phyloP scores from a whole-genome alignment of 2,113 vertebrate species.

The Mesocricetus auratus region DNA sequence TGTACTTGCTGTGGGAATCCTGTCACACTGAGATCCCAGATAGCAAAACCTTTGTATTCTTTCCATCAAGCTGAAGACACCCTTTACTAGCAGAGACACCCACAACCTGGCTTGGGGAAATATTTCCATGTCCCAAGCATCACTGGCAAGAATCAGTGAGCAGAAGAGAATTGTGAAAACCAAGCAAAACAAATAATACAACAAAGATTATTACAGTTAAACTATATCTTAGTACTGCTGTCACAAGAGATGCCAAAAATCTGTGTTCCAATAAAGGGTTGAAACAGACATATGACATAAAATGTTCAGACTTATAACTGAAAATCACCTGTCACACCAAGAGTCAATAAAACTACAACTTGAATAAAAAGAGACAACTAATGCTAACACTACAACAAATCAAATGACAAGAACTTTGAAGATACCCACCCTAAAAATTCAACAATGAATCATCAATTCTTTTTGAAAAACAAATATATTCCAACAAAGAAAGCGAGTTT shows the following conservation, averaged over 20 bases:
- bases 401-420: background rate
- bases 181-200: background rate
- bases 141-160: background rate
- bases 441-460: background rate
- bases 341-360: background rate
- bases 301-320: background rate
- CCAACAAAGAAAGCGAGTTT: background rate
- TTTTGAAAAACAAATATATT: background rate
- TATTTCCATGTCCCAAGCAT: background rate
- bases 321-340: background rate
- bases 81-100: background rate
- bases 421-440: background rate
- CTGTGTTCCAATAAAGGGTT: background rate
- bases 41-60: background rate
- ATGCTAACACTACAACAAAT: background rate
- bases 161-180: background rate
- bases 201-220: constrained; percentile 11
- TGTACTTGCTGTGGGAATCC: background rate
- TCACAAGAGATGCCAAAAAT: background rate
- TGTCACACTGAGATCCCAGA: background rate
- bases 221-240: background rate
- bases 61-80: background rate
- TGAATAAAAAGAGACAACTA: background rate
- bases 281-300: background rate
- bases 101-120: background rate